Percentiles rank a stretch among this genome's conserved stretches.
Evolutionary conservation across 92 coral and sea anemone genomes (phyloP).

Genomic region (Bergia sp.): DNA sequence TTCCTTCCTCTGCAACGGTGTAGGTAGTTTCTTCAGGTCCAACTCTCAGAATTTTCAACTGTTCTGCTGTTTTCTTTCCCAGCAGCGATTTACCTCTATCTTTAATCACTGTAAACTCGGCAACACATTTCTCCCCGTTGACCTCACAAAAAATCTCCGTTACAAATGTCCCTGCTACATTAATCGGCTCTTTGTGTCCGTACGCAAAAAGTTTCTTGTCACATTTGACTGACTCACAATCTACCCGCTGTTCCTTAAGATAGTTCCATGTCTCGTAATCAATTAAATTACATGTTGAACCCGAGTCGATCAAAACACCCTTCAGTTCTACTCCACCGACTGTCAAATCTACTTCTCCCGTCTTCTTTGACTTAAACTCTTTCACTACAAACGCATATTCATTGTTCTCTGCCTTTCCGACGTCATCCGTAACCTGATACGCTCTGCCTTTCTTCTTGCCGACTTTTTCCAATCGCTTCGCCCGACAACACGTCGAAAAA

Average conservation of each 20-base stretch:
- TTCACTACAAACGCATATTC: slow-evolving; percentile 32
- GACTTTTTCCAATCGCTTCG: slow-evolving; percentile 30
- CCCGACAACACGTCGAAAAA: slow-evolving; percentile 48
- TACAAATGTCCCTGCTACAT: not conserved
- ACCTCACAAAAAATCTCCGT: not conserved
- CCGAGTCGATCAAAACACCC: slow-evolving; percentile 34
- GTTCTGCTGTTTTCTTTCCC: slow-evolving; percentile 59
- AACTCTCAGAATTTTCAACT: slow-evolving; percentile 54
- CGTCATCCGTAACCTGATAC: slow-evolving; percentile 29
- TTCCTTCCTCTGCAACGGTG: slow-evolving; percentile 45
- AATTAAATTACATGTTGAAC: slow-evolving; percentile 38
- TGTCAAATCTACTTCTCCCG: slow-evolving; percentile 25
- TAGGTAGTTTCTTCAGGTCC: slow-evolving; percentile 45
- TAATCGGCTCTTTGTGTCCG: too few species aligned
- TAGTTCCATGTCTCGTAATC: slow-evolving; percentile 39
- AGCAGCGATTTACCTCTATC: slow-evolving; percentile 59
- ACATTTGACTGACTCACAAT: slow-evolving; percentile 41
- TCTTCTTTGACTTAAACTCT: not conserved
- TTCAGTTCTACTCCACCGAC: slow-evolving; percentile 28
- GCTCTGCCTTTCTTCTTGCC: slow-evolving; percentile 44
- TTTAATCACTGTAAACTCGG: slow-evolving; percentile 48
- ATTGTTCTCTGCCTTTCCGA: slow-evolving; percentile 19
- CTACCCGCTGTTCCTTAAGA: slow-evolving; percentile 13
- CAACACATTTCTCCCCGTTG: not conserved
- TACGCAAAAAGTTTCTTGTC: slow-evolving; percentile 27